Base-by-base conservation (phyloP, 2,888 invertebrate genomes). In the Perizoma affinitatum region DNA sequence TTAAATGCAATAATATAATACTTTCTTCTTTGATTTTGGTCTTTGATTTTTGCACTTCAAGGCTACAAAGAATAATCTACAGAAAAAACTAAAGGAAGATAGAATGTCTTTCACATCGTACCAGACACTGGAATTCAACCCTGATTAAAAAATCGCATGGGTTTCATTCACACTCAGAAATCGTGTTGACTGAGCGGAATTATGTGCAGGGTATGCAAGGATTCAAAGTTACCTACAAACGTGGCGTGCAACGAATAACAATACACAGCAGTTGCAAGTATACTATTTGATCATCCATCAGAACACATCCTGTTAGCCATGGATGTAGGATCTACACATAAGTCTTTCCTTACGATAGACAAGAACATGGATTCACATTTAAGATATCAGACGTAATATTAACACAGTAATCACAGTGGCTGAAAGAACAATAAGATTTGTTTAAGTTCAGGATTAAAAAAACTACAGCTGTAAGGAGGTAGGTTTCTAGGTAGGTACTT, bases 181-280 rank as follows among this genome's bases (percentile, higher is more conserved):
- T 58, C 46, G 52, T 63, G 41, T 42, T 58, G 55, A 59, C 55
- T 58, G 48, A 57, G 54, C 42, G 62, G 46, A 67, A 60, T 60
- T 65, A 65, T 64, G 62, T 65, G 62, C 57, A 59, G 54, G 65
- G 61, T 65, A 68, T 68, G 68, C 65, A 60, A 60, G 65, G 66
- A 67, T 66, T 63, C 66, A 66, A 68, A 52, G 55, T 51, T 22
- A 38, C 6, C 7, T 58, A 63, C 64, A 54, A 60, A 56, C 43
- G 52, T 60, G 36, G 6, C 59, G 59, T 56, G 66, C 36, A 22
- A 56, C 45, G 70, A 68, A 70, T 70, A 62, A 57, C 61, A 68
- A 68, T 68, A 65, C 55, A 57, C 50, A 45, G 54, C 41, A 61
- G 65, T 63, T 54, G 61, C 56, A 22, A 22, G 22, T 57, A 56